Base-by-base conservation (phyloP, 2,888 invertebrate species). In the Hipparchia sbordonii region DNA sequence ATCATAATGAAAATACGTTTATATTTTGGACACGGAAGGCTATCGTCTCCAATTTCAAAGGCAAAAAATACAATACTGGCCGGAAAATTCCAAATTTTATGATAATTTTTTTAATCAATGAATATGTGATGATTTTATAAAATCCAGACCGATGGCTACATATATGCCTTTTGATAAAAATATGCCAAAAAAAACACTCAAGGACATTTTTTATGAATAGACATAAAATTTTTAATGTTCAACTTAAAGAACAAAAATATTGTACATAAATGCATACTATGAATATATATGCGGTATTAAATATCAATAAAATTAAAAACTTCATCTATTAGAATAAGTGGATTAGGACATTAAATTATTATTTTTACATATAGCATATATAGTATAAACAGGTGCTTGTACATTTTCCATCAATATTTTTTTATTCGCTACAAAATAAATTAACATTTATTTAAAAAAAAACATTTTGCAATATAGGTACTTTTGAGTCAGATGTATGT, bases 311-410 rank as follows among this genome's bases (percentile, higher is more conserved):
- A 57, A 13, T 33, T 9, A 12, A 60, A 33, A 60, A 10, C 39
- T 10, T 33, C 39, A 12, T 60, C 10, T 33, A 60, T 12, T 54
- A 12, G 52, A 54, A 10, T 57, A 56, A 56, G 57, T 57, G 57
- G 57, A 57, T 57, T 57, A 57, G 57, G 23, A 57, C 57, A 57
- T 57, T 23, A 57, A 57, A 57, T 57, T 57, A 57, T 23, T 57
- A 57, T 57, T 57, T 57, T 23, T 57, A 2, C 8, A 6, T 54
- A 57, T 3, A 57, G 13, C 5, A 10, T 23, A 23, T 23, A 23
- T 23, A 23, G 23, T 23, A 23, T 6, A 60, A 12, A 39, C 33
- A 60, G 10, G 59, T 60, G 6, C 23, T 39, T 60, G 5, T 2
- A 60, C 10, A 60, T 60, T 60, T 39, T 39, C 23, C 7, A 57